These are phyloP conservation scores for Apeltes quadracus DNA, from an alignment of 2,113 vertebrate genomes.

Conservation along the genomic window DNA sequence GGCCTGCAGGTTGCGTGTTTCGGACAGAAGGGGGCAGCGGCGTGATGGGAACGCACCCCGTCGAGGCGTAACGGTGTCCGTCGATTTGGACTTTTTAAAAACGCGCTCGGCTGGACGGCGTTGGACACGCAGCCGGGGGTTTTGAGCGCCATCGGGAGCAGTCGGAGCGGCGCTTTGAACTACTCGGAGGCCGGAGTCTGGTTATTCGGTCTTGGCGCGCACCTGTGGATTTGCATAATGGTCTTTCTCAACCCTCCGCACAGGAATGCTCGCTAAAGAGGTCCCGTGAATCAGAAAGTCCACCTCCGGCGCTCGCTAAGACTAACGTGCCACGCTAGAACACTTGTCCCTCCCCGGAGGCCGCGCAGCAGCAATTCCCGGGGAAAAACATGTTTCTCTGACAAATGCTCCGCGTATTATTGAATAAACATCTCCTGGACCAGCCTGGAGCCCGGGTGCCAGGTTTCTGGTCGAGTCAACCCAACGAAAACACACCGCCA, in stretches of 20 bases:
- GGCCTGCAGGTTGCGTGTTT: constrained; percentile 6
- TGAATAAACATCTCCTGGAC: constrained; percentile 67
- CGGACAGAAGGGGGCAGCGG: constrained; percentile 67
- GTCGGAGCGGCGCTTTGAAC: constrained; percentile 77
- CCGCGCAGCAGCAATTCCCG: constrained; percentile 32
- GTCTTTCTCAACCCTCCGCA: constrained; percentile 68
- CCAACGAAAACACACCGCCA: constrained; percentile 39
- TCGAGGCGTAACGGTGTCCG: no score
- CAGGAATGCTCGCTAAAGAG: constrained; percentile 73
- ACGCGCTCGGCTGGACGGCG: constrained; percentile 27
- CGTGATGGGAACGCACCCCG: no score
- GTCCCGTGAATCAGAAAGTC: constrained; percentile 73
- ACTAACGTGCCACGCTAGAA: constrained; percentile 57
- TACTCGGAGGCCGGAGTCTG: constrained; percentile 71
- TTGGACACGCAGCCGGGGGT: constrained; percentile 30
- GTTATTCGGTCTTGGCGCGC: constrained; percentile 75
- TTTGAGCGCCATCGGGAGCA: constrained; percentile 57
- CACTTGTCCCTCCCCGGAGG: constrained; percentile 36
- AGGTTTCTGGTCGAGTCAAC: constrained; percentile 44
- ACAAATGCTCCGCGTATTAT: constrained; percentile 53
- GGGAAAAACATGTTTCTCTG: constrained; percentile 60
- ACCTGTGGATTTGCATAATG: constrained; percentile 82
- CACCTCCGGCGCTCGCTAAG: constrained; percentile 50
- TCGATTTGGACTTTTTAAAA: constrained; percentile 28
- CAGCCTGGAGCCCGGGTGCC: constrained; percentile 33